These are phyloP conservation scores for Temnothorax nylanderi DNA, from an alignment of 1,140 invertebrate genomes.

Conservation along the genomic window DNA sequence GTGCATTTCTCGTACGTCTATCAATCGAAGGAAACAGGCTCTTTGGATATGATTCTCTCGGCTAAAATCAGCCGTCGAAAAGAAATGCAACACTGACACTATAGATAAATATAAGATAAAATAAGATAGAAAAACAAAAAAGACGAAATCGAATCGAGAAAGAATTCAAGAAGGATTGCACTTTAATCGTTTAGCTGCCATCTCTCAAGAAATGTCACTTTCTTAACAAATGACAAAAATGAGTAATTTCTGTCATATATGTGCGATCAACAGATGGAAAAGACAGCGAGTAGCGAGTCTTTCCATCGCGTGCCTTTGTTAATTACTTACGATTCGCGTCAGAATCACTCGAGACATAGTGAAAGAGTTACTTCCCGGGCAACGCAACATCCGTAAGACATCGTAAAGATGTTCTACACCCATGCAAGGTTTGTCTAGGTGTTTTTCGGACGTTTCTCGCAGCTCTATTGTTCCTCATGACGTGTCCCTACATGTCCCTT, in stretches of 20 bases:
- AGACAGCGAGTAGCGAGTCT: neutral
- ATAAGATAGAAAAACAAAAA: neutral
- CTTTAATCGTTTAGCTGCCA: neutral
- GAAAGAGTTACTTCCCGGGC: neutral
- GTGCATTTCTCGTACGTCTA: neutral
- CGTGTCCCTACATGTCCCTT: slow-evolving; percentile 10
- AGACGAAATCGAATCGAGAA: neutral
- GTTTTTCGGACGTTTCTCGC: neutral
- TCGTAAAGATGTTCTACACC: neutral
- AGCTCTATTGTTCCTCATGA: neutral
- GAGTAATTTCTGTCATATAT: neutral
- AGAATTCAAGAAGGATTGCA: neutral
- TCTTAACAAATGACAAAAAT: neutral
- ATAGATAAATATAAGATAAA: neutral
- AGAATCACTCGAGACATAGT: neutral
- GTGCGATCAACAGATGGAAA: neutral
- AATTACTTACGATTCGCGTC: neutral
- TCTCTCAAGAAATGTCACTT: neutral
- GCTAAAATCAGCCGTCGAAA: neutral
- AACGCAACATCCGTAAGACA: neutral
- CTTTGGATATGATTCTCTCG: neutral
- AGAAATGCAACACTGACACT: neutral
- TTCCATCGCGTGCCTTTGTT: neutral
- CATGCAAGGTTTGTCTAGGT: neutral
- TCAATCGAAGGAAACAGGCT: slow-evolving; percentile 16